These are phyloP conservation scores for Tragelaphus imberbis DNA, from an alignment of 2,113 vertebrate species.

Conservation along the genomic window DNA sequence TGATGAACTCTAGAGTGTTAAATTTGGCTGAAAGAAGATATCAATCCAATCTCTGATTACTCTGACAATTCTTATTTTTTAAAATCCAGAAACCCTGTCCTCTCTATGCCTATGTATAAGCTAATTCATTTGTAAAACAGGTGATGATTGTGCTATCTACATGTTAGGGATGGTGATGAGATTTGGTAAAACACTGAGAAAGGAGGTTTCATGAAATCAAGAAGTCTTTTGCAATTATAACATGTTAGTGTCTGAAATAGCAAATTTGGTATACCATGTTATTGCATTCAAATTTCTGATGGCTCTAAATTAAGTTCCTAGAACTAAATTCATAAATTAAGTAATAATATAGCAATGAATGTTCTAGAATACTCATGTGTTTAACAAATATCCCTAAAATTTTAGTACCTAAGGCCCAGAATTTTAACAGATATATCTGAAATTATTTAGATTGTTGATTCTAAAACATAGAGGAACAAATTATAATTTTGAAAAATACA, in stretches of 20 bases:
- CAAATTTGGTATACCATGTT: not conserved
- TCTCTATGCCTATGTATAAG: not conserved
- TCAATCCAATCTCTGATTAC: not conserved
- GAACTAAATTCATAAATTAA: not conserved
- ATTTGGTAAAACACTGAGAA: not conserved
- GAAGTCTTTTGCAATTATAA: not conserved
- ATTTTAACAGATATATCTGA: not conserved
- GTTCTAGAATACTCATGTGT: not conserved
- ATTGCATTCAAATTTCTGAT: not conserved
- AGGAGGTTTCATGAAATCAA: not conserved
- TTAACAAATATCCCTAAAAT: not conserved
- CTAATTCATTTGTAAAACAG: not conserved
- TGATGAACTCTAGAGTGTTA: not conserved
- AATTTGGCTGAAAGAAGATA: not conserved
- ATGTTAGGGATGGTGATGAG: not conserved
- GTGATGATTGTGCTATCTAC: not conserved
- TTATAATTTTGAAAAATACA: constrained; percentile 6
- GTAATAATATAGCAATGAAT: not conserved
- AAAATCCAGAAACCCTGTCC: not conserved
- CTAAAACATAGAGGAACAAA: not conserved
- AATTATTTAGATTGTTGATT: not conserved
- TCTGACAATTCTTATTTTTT: not conserved
- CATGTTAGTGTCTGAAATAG: constrained; percentile 1
- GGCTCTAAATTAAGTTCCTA: not conserved
- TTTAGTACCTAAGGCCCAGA: not conserved